A percentile compares a stretch with the other conserved stretches of the same genome.
Conservation (phyloP, 2,888 invertebrate genomes). For the Doris montereyensis region DNA sequence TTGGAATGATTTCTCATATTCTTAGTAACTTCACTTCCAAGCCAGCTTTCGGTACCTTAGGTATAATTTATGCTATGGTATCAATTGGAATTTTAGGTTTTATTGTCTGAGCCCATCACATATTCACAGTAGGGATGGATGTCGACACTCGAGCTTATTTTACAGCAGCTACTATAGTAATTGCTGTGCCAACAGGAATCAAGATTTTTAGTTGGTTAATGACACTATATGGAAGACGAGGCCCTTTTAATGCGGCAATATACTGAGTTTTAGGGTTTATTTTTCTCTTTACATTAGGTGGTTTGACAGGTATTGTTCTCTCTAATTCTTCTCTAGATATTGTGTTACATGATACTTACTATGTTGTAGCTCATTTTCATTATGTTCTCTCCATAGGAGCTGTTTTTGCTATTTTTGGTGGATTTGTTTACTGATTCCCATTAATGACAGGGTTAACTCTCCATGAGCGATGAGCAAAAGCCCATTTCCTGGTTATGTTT, state of each 20-base stretch:
- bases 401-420: slow-evolving; percentile 83
- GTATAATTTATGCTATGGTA: slow-evolving; percentile 88
- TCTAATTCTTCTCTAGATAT: slow-evolving; percentile 85
- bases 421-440: slow-evolving; percentile 82
- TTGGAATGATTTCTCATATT: slow-evolving; percentile 87
- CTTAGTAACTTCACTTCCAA: slow-evolving; percentile 79
- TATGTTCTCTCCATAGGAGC: slow-evolving; percentile 87
- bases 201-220: slow-evolving; percentile 84
- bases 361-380: slow-evolving; percentile 88
- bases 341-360: slow-evolving; percentile 86
- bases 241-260: slow-evolving; percentile 78
- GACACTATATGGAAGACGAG: slow-evolving; percentile 78
- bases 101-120: slow-evolving; percentile 89
- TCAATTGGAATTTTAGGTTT: slow-evolving; percentile 87
- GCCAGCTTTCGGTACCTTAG: slow-evolving; percentile 81
- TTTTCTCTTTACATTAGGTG: slow-evolving; percentile 84
- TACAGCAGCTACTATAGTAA: slow-evolving; percentile 86
- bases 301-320: slow-evolving; percentile 73
- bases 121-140: slow-evolving; percentile 89
- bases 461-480: slow-evolving; percentile 78
- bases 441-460: slow-evolving; percentile 79
- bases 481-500: slow-evolving; percentile 82
- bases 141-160: slow-evolving; percentile 88
- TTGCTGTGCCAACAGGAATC: slow-evolving; percentile 88
- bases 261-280: slow-evolving; percentile 84